Conservation (phyloP, 2,888 invertebrate genomes). For the Hydroisotoma schaefferi region DNA sequence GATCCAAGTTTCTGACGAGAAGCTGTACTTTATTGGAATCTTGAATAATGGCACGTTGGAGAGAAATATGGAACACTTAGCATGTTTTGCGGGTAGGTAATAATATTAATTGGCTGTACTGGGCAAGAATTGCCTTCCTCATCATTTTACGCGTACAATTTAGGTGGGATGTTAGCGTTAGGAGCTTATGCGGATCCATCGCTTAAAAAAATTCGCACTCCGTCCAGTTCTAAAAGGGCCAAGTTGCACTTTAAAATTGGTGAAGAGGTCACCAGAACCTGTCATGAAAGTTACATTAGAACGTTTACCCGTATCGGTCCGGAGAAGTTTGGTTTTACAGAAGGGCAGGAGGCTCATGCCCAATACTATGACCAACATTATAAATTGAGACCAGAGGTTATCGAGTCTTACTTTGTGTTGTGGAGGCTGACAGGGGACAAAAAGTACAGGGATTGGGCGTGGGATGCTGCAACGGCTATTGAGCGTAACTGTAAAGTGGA, state of each 20-base stretch:
- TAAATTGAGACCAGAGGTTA: constrained; percentile 92
- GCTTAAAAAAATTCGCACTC: constrained; percentile 52
- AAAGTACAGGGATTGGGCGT: constrained; percentile 98
- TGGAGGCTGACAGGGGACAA: constrained; percentile 94
- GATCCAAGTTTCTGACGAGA: constrained; percentile 64
- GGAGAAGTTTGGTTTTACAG: constrained; percentile 90
- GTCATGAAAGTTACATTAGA: constrained; percentile 85
- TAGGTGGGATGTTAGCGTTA: constrained; percentile 58
- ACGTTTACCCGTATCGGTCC: constrained; percentile 62
- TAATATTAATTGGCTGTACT: background rate
- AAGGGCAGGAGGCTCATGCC: constrained; percentile 85
- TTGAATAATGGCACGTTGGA: constrained; percentile 87
- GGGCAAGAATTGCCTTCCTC: background rate
- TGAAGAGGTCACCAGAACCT: constrained; percentile 85
- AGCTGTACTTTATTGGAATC: constrained; percentile 87
- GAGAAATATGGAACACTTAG: constrained; percentile 97
- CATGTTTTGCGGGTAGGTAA: constrained; percentile 83
- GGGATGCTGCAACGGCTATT: constrained; percentile 79
- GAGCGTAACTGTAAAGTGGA: constrained; percentile 78
- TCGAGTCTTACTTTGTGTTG: constrained; percentile 93
- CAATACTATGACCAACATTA: constrained; percentile 93
- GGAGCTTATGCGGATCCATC: constrained; percentile 78
- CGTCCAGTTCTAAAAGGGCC: constrained; percentile 51
- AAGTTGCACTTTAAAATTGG: constrained; percentile 83
- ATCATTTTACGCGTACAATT: background rate